Conservation (phyloP, 2,113 vertebrate genomes). For the Lamprotornis superbus region DNA sequence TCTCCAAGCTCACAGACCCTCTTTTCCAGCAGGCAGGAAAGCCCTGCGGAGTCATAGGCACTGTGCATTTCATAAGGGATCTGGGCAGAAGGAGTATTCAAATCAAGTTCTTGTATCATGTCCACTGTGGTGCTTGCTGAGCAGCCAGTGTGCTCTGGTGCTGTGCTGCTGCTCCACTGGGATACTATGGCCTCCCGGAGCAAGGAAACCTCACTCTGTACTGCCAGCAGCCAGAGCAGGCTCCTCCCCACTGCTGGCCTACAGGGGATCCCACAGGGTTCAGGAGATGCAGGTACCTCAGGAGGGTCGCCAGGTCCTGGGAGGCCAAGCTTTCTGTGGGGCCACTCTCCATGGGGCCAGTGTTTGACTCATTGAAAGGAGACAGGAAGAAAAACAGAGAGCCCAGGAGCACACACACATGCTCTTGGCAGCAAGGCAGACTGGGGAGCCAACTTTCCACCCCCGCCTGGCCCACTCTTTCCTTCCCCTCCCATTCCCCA, state of each 20-base stretch:
- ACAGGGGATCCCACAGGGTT: not conserved
- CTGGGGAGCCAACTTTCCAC: conserved; percentile 43
- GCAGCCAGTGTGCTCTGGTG: not conserved
- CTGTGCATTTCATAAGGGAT: not conserved
- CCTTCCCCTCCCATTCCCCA: conserved; percentile 27
- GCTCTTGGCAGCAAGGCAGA: conserved; percentile 30
- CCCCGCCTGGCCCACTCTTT: not conserved
- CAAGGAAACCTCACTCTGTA: not conserved
- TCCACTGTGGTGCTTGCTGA: not conserved
- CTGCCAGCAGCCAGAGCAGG: not conserved
- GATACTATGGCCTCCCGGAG: not conserved
- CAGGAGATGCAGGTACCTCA: not conserved
- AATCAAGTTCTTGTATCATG: not conserved
- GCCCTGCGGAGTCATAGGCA: not conserved
- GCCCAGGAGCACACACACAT: conserved; percentile 51
- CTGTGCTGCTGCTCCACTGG: not conserved
- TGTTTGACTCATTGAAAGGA: conserved; percentile 8
- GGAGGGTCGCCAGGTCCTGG: not conserved
- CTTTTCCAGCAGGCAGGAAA: not conserved
- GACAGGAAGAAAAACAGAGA: conserved; percentile 52
- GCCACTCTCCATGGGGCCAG: conserved; percentile 11
- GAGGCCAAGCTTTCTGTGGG: conserved; percentile 14
- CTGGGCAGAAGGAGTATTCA: not conserved
- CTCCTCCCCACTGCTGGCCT: not conserved
- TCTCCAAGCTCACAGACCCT: not conserved